Conservation (phyloP, 2,797 vertebrate species). For the Phalanger gymnotis region DNA sequence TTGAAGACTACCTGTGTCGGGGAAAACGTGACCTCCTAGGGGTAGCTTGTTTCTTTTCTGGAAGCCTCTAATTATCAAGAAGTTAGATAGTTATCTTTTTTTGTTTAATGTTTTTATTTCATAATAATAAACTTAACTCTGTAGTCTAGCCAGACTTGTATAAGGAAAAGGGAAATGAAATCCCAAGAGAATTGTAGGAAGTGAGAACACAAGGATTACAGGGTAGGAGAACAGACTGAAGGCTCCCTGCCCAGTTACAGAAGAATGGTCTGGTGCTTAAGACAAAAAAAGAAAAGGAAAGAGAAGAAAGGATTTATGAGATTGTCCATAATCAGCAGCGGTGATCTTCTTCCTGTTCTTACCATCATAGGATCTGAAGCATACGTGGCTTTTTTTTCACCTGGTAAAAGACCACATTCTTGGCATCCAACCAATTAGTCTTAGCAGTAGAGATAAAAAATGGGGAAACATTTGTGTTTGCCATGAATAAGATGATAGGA, state of each 20-base stretch:
- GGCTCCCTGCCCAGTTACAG: slow-evolving; percentile 66
- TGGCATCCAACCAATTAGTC: slow-evolving; percentile 92
- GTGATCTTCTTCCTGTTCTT: slow-evolving; percentile 87
- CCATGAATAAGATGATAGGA: slow-evolving; percentile 93
- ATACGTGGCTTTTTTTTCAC: slow-evolving; percentile 90
- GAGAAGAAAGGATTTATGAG: slow-evolving; percentile 69
- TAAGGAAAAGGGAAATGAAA: background rate
- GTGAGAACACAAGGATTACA: slow-evolving; percentile 68
- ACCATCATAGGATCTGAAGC: slow-evolving; percentile 85
- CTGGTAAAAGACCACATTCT: slow-evolving; percentile 92
- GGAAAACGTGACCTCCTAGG: background rate
- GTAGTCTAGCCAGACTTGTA: slow-evolving; percentile 71
- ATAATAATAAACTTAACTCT: slow-evolving; percentile 81
- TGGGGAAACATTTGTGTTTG: slow-evolving; percentile 95
- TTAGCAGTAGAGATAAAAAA: slow-evolving; percentile 94
- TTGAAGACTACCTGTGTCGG: background rate
- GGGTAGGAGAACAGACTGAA: slow-evolving; percentile 53
- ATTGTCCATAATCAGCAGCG: slow-evolving; percentile 90
- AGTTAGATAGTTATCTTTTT: background rate
- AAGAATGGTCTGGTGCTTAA: slow-evolving; percentile 76
- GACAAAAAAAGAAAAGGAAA: slow-evolving; percentile 13
- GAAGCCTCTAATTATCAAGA: background rate
- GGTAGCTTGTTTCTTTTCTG: background rate
- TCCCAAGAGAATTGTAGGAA: slow-evolving; percentile 80
- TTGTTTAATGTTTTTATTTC: slow-evolving; percentile 83